Conservation (phyloP, 2,888 invertebrate species). For the Chirona hameri region DNA sequence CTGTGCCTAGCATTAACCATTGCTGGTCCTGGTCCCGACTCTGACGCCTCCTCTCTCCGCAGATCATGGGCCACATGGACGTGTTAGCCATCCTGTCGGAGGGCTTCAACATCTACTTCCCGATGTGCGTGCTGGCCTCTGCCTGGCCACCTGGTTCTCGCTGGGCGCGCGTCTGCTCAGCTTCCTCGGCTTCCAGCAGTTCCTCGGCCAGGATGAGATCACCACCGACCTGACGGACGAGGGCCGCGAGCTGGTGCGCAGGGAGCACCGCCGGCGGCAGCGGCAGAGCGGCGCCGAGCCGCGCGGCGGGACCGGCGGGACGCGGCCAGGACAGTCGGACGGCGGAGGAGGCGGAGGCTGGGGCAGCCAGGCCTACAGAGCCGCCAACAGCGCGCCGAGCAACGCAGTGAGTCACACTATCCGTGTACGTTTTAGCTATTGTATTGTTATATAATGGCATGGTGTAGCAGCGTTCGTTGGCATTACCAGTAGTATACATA, state of each 20-base stretch:
- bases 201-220: conserved; percentile 83
- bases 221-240: conserved; percentile 91
- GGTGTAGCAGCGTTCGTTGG: no score
- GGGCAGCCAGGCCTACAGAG: conserved; percentile 36
- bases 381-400: neutral
- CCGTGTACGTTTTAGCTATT: neutral
- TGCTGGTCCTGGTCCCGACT: no score
- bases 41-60: conserved; percentile 28
- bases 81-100: conserved; percentile 93
- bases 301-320: conserved; percentile 43
- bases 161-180: conserved; percentile 86
- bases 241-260: conserved; percentile 52
- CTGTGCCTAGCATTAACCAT: no score
- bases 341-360: conserved; percentile 47
- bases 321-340: conserved; percentile 41
- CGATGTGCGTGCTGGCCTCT: conserved; percentile 91
- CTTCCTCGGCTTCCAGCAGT: conserved; percentile 92
- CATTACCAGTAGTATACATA: no score
- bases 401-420: neutral
- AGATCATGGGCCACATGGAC: conserved; percentile 99
- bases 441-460: no score
- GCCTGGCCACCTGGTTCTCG: conserved; percentile 89
- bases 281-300: conserved; percentile 33
- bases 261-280: neutral
- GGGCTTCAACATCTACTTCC: conserved; percentile 99